Evolutionary conservation across 1,140 invertebrate species (phyloP), one percentile per base, ranked within the genome.

Genomic region (Magallana gigas): DNA sequence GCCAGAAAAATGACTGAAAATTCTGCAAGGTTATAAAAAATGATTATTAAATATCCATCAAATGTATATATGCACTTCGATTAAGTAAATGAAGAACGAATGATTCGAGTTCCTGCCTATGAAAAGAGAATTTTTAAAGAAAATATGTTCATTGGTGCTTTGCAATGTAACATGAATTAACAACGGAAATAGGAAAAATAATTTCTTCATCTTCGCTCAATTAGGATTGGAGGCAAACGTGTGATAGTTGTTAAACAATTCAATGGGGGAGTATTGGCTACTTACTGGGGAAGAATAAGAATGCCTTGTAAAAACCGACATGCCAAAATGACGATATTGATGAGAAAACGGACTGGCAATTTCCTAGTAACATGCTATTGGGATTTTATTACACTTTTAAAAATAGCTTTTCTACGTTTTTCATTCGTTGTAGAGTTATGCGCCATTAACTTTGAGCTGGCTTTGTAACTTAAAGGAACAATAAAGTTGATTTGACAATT

Each of bases 301-400:
- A 62, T n/a, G 8, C 12, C 9, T 62, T n/a, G n/a, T 62, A 62
- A 6, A 62, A 62, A 16, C n/a, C n/a, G 60, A 62, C 60, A 62
- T 62, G n/a, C 60, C 60, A 14, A 12, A 62, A 16, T 6, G 60
- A 62, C 14, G 60, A 62, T 16, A 62, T 62, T 62, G 60, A 62
- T 62, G 60, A 62, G 60, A 62, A 62, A 62, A 62, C 60, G 60
- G n/a, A 62, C 60, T 5, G n/a, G 60, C 60, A 62, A 62, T 62
- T 62, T 62, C 60, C 60, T 14, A n/a, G n/a, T 16, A 16, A 62
- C 60, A 62, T 62, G 60, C 60, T 16, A 62, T 62, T 62, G 60
- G n/a, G 60, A 62, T 62, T 62, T 62, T n/a, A 62, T 62, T 62
- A n/a, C 60, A 62, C 60, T 48, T 48, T n/a, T 62, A 12, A 12